Evolutionary conservation across 2,113 vertebrate species (phyloP).

Genomic region (Eulemur rufifrons): DNA sequence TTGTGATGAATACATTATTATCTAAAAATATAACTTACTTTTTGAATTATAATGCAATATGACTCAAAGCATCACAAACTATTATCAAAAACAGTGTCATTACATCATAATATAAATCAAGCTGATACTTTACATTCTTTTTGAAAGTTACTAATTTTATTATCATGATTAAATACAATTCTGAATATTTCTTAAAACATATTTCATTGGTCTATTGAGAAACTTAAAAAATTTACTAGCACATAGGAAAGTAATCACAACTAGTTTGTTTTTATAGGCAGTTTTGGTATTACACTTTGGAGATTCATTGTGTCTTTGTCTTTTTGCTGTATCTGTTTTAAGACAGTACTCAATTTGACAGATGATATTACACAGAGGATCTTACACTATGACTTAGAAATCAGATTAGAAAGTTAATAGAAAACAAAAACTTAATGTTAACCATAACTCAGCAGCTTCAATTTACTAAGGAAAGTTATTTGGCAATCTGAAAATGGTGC

Average conservation of each 20-base stretch:
- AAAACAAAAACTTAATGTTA: neutral
- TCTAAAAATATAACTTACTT: neutral
- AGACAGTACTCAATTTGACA: neutral
- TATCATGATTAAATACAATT: neutral
- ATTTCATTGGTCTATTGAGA: neutral
- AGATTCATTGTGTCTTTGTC: neutral
- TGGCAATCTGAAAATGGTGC: neutral
- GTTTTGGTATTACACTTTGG: neutral
- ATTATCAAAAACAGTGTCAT: neutral
- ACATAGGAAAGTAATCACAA: neutral
- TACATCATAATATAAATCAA: neutral
- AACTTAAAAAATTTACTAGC: neutral
- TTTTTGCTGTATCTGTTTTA: slow-evolving; percentile 14
- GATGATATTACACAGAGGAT: neutral
- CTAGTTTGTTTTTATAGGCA: neutral
- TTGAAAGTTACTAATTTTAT: neutral
- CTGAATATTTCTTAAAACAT: neutral
- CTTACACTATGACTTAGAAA: neutral
- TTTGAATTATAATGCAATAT: neutral
- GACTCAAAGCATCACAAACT: neutral
- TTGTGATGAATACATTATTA: neutral
- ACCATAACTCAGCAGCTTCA: neutral
- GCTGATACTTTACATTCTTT: neutral
- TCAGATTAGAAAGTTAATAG: neutral
- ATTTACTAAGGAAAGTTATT: neutral